Conservation (phyloP, 2,113 vertebrate genomes). For the Lycaon pictus region DNA sequence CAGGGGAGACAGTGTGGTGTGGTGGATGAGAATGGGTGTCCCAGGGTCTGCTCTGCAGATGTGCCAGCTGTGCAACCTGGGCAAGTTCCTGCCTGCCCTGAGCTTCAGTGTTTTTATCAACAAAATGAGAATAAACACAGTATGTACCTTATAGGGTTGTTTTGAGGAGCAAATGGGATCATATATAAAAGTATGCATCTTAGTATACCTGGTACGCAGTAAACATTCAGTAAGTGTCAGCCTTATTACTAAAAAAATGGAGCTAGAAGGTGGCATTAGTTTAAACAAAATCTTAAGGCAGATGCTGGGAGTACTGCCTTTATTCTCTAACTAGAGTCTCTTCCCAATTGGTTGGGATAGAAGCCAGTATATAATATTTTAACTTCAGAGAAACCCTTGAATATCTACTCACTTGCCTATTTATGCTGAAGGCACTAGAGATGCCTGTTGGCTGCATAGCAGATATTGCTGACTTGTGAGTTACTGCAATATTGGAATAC, state of each 20-base stretch:
- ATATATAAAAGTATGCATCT: not conserved
- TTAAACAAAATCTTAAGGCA: constrained; percentile 8
- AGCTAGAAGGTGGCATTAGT: not conserved
- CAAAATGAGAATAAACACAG: not conserved
- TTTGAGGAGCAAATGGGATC: not conserved
- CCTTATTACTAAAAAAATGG: not conserved
- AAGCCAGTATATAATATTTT: constrained; percentile 18
- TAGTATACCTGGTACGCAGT: not conserved
- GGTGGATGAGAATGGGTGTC: not conserved
- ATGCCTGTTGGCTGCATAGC: not conserved
- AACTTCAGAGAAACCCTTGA: constrained; percentile 33
- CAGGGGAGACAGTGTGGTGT: not conserved
- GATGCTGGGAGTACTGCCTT: not conserved
- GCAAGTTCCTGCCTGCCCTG: not conserved
- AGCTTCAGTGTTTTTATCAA: not conserved
- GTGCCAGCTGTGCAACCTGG: not conserved
- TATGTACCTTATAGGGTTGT: not conserved
- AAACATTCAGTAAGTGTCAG: not conserved
- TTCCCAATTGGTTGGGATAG: not conserved
- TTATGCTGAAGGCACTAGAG: not conserved
- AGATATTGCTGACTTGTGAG: not conserved
- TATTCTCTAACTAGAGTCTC: constrained; percentile 9
- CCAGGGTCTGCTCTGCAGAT: not conserved
- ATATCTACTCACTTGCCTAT: not conserved
- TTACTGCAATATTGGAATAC: not conserved